Evolutionary conservation across 2,888 invertebrate genomes (phyloP), one percentile per base, ranked within the genome.

Genomic region (Augiades crinisus): DNA sequence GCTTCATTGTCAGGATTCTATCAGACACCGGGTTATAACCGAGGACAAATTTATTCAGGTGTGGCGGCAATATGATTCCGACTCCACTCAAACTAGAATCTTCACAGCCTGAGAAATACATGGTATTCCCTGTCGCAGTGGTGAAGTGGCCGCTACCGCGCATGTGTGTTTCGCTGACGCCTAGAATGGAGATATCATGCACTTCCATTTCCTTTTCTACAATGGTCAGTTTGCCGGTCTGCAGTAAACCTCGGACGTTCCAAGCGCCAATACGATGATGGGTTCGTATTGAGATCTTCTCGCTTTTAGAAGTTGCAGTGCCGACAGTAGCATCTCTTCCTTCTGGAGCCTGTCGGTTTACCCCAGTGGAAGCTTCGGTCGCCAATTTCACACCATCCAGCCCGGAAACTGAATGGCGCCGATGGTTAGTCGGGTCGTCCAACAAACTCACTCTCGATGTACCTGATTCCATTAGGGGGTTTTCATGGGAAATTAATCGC

Each of bases 131-230:
- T 1, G 12, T 21, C 1, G 19, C 13, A 1, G 54, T 56, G 13
- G 0, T 43, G 12, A 43, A 55, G 21, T 53, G 53, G 7, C 55
- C 51, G 7, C 14, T 16, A 0, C 52, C 51, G 2, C 41, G 36
- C 53, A 53, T 37, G 41, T 59, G 59, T 5, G 55, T 56, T 33
- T 57, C 47, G n/a, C 37, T 37, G 3, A 47, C n/a, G 5, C 47
- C 47, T 4, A 47, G 10, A 1, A 47, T 37, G 10, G 24, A 24
- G 6, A 47, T 10, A 7, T 17, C 6, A 17, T 37, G 27, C 5
- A 2, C 2, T 17, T 24, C 47, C 16, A 37, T 16, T 16, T 36
- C 47, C n/a, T 14, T 47, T 36, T 37, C 38, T 6, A 22, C 22
- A 6, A 38, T 38, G 38, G 19, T 38, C 6, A 38, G 38, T 22